Evolutionary conservation across 2,888 invertebrate species (phyloP).

Genomic region (Cephus nigrinus): DNA sequence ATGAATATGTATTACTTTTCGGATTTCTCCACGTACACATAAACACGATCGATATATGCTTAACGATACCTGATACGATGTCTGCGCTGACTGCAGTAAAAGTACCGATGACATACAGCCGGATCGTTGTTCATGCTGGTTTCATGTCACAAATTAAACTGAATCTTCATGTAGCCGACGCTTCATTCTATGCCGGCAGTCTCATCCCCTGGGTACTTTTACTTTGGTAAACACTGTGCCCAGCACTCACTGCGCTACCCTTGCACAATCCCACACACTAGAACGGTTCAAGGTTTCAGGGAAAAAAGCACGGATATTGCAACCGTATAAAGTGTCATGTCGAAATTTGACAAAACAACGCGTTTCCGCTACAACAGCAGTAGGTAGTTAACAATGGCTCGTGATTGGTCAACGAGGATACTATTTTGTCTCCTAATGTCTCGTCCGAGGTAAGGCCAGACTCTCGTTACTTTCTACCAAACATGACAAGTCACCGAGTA

Average conservation of each 20-base stretch:
- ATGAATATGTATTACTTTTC: not conserved
- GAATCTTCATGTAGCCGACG: not conserved
- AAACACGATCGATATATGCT: not conserved
- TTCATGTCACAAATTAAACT: constrained; percentile 29
- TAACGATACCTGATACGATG: constrained; percentile 54
- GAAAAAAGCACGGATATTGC: not conserved
- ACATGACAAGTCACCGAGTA: not conserved
- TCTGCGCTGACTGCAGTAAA: constrained; percentile 60
- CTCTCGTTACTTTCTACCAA: not conserved
- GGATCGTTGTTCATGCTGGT: constrained; percentile 59
- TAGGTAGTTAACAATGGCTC: not conserved
- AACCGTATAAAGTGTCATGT: not conserved
- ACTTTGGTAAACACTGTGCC: not conserved
- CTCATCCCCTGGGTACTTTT: not conserved
- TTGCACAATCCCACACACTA: not conserved
- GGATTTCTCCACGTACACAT: not conserved
- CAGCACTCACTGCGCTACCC: not conserved
- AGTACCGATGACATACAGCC: constrained; percentile 55
- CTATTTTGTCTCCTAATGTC: not conserved
- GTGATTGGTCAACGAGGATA: not conserved
- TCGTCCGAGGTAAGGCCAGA: not conserved
- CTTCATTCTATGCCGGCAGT: not conserved
- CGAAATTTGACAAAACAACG: not conserved
- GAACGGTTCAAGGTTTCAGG: not conserved
- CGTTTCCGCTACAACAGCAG: not conserved